phyloP scores from a whole-genome alignment of 2,113 vertebrate genomes.

The Guaruba guarouba region DNA sequence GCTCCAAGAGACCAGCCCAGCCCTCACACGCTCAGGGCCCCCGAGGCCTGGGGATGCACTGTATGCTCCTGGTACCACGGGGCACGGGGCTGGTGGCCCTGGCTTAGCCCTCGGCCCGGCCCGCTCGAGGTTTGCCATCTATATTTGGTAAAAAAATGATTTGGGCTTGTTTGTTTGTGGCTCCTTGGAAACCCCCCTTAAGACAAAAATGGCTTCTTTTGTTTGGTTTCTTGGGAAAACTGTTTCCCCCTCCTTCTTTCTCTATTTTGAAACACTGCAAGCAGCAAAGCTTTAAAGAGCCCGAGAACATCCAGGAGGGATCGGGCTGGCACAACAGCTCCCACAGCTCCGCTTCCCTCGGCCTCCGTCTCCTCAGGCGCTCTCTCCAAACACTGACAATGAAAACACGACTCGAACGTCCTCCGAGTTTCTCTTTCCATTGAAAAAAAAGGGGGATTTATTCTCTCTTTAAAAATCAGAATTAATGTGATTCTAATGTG shows the following conservation, averaged over 20 bases:
- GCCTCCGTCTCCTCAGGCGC: not conserved
- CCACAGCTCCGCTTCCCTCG: not conserved
- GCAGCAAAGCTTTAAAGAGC: not conserved
- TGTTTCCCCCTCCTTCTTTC: not conserved
- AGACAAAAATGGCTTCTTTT: constrained; percentile 43
- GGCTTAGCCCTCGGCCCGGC: not conserved
- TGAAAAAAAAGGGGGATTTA: constrained; percentile 47
- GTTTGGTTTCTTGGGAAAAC: constrained; percentile 40
- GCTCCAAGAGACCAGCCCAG: not conserved
- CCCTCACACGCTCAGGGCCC: not conserved
- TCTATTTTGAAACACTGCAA: not conserved
- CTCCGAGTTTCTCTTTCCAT: constrained; percentile 54
- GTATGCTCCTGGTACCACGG: not conserved
- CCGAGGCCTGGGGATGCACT: not conserved
- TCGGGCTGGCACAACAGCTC: not conserved
- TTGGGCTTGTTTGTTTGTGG: constrained; percentile 47
- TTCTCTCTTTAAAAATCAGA: constrained; percentile 15
- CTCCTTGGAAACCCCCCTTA: constrained; percentile 36
- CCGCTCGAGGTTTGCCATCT: not conserved
- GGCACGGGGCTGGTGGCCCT: not conserved
- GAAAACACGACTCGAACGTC: constrained; percentile 46
- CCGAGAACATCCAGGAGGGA: not conserved
- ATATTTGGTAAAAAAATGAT: constrained; percentile 31
- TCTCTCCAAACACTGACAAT: constrained; percentile 49
- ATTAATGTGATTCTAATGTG: constrained; percentile 72